phyloP scores from a whole-genome alignment of 2,888 invertebrate species.

The Diachrysia chrysitis region DNA sequence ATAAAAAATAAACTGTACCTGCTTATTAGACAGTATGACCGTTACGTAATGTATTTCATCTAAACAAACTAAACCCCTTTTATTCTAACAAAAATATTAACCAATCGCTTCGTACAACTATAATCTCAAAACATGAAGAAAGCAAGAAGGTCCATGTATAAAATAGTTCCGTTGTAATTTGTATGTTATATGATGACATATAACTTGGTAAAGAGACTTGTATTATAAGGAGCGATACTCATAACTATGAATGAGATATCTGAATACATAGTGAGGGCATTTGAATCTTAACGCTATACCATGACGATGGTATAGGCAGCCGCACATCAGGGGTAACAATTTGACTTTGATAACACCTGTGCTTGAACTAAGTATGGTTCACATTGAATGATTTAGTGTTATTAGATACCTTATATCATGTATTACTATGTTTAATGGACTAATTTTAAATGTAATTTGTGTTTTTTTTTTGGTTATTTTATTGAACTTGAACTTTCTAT shows the following conservation, averaged over 20 bases:
- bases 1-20: no score
- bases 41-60: no score
- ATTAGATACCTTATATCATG: no score
- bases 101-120: neutral
- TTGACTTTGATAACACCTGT: neutral
- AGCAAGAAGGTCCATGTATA: neutral
- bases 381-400: no score
- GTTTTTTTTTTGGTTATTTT: no score
- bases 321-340: neutral
- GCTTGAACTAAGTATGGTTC: no score
- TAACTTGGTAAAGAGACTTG: slow-evolving; percentile 36
- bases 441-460: no score
- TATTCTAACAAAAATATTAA: no score
- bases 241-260: slow-evolving; percentile 55
- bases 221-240: slow-evolving; percentile 39
- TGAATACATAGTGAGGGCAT: slow-evolving; percentile 43
- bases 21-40: no score
- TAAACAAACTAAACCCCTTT: no score
- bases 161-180: slow-evolving; percentile 6
- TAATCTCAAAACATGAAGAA: neutral
- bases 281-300: slow-evolving; percentile 10
- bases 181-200: slow-evolving; percentile 23
- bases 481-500: no score
- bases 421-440: no score
- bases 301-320: neutral